These are phyloP conservation scores for Anarhynchus alexandrinus DNA, from an alignment of 2,113 vertebrate species.

Conservation along the genomic window DNA sequence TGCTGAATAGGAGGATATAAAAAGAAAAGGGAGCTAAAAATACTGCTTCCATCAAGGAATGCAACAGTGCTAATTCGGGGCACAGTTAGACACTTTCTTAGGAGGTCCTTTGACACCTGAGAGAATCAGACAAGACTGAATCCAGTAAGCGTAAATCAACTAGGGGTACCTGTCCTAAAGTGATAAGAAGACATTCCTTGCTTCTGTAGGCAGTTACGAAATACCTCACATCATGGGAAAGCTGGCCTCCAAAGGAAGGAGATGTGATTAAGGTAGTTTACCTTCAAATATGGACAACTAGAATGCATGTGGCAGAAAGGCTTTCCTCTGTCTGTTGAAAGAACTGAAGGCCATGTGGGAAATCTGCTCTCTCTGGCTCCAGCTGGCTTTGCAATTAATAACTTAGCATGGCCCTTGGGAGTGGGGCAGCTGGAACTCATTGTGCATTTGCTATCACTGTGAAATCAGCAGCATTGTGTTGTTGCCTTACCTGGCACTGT, in stretches of 20 bases:
- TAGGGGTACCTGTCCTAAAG: background rate
- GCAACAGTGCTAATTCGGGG: background rate
- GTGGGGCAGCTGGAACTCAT: background rate
- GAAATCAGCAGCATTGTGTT: background rate
- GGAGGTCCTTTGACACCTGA: background rate
- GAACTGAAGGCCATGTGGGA: background rate
- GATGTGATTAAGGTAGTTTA: background rate
- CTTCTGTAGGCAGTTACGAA: background rate
- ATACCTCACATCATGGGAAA: background rate
- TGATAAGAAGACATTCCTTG: background rate
- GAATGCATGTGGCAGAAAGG: background rate
- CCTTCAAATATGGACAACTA: background rate
- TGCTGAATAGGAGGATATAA: background rate
- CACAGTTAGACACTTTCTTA: background rate
- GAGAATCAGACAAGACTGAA: background rate
- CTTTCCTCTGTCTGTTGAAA: background rate
- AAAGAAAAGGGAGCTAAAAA: background rate
- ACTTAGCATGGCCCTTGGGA: background rate
- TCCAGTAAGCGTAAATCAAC: background rate
- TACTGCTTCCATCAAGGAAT: background rate
- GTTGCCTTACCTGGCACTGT: conserved; percentile 85
- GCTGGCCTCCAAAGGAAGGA: background rate
- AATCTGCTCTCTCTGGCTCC: background rate
- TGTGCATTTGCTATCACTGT: background rate
- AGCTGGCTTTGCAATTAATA: background rate